Percentiles rank a stretch among this genome's conserved stretches.
Conservation (phyloP, 2,797 vertebrate genomes). For the Coendou prehensilis region DNA sequence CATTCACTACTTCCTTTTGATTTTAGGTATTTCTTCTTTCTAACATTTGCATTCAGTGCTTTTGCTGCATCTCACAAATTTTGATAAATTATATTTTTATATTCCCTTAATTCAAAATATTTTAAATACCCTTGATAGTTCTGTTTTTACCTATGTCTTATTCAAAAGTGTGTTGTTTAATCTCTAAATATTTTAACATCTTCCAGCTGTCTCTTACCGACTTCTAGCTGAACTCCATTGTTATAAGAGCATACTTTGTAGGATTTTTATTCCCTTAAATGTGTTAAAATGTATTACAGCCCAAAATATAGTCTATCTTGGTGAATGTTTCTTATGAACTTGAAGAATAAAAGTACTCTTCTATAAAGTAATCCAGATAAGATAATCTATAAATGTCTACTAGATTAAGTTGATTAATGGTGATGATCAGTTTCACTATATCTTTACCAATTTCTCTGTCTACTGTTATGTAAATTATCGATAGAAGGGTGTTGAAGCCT, state of each 20-base stretch:
- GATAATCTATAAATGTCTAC: slow-evolving; percentile 38
- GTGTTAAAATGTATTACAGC: neutral
- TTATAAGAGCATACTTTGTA: neutral
- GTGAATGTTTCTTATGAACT: neutral
- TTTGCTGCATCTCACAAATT: neutral
- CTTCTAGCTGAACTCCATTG: neutral
- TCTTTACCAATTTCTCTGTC: slow-evolving; percentile 35
- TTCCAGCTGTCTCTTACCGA: neutral
- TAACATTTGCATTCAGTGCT: neutral
- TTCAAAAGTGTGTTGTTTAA: slow-evolving; percentile 2
- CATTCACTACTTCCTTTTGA: neutral
- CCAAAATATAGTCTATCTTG: neutral
- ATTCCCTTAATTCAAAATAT: slow-evolving; percentile 54
- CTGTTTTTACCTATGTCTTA: neutral
- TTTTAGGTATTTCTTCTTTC: slow-evolving; percentile 17
- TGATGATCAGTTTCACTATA: neutral
- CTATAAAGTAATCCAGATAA: neutral
- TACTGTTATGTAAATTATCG: neutral
- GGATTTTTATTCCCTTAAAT: slow-evolving; percentile 31
- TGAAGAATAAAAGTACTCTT: neutral
- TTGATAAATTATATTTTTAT: neutral
- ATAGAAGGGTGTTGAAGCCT: neutral
- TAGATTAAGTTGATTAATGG: slow-evolving; percentile 20
- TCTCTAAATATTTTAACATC: slow-evolving; percentile 9
- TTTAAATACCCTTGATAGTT: neutral